Percentiles rank a stretch among this genome's conserved stretches.
These are phyloP conservation scores for Marcusenius ussheri DNA, from an alignment of 2,113 vertebrate species.

Conservation along the genomic window DNA sequence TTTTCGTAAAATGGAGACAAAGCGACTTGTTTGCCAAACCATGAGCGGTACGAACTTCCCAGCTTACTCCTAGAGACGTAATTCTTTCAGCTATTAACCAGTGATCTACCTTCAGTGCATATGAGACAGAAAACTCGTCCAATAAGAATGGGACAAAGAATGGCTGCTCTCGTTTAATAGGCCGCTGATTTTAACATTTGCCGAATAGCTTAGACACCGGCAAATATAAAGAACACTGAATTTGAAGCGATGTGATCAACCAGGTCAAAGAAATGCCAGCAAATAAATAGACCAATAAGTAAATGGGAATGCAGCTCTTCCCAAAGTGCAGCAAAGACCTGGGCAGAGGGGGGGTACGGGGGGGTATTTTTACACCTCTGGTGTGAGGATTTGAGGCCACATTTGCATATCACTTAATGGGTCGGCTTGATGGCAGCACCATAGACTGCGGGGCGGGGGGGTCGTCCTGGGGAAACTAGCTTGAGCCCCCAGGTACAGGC, in stretches of 20 bases:
- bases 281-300: not conserved
- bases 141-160: not conserved
- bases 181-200: not conserved
- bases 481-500: not conserved
- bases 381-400: not conserved
- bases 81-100: not conserved
- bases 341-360: not conserved
- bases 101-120: not conserved
- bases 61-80: not conserved
- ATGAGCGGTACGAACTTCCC: not conserved
- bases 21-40: not conserved
- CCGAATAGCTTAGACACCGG: not conserved
- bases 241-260: not conserved
- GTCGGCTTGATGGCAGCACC: not conserved
- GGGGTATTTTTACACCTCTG: constrained; percentile 6
- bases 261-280: not conserved
- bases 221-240: not conserved
- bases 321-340: not conserved
- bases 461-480: not conserved
- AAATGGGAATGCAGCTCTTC: not conserved
- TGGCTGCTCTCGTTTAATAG: not conserved
- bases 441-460: too few species aligned
- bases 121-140: not conserved
- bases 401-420: constrained; percentile 25
- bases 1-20: not conserved